Conservation (phyloP, 2,113 vertebrate species). For the Laticauda colubrina region DNA sequence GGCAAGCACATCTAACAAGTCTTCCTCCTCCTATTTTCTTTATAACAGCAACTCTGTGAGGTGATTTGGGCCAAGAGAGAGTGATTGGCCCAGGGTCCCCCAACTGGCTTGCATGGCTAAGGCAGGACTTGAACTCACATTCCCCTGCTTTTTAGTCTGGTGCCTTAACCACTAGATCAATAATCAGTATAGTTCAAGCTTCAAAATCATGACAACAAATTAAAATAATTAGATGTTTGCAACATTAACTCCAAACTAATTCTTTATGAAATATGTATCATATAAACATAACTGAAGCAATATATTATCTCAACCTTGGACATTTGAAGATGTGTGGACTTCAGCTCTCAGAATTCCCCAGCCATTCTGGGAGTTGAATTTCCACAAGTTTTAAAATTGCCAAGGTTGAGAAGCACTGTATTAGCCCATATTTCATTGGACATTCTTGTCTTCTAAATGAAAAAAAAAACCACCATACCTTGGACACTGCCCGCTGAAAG, state of each 20-base stretch:
- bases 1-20: background rate
- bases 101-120: background rate
- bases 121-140: background rate
- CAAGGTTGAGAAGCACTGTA: background rate
- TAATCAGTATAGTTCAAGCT: conserved; percentile 19
- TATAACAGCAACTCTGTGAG: background rate
- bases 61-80: background rate
- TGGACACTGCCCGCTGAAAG: conserved; percentile 87
- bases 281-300: conserved; percentile 14
- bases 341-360: background rate
- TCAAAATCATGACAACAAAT: conserved; percentile 30
- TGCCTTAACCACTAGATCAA: background rate
- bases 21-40: background rate
- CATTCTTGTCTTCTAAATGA: conserved; percentile 12
- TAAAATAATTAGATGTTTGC: conserved; percentile 5
- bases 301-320: background rate
- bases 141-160: background rate
- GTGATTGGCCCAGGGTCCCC: background rate
- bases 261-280: conserved; percentile 5
- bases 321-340: background rate
- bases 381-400: background rate
- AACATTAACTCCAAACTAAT: conserved; percentile 34
- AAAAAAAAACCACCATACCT: conserved; percentile 73
- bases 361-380: background rate
- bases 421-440: conserved; percentile 25